A percentile compares a stretch with the other conserved stretches of the same genome.
phyloP scores from a whole-genome alignment of 2,797 vertebrate species.

The Centroberyx gerrardi region DNA sequence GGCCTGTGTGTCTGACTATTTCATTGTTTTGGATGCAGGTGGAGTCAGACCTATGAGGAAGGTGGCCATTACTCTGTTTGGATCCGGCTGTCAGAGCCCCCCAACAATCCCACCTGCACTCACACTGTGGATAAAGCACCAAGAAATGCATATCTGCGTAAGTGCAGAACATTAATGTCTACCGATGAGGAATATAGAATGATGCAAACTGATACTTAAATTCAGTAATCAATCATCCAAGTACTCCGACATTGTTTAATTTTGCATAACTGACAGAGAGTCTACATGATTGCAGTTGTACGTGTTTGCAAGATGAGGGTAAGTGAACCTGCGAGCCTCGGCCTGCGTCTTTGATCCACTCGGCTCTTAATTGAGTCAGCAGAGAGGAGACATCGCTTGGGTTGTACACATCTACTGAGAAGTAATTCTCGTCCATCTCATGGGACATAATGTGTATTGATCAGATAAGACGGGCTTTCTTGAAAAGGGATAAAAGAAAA shows the following conservation, averaged over 20 bases:
- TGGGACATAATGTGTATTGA: constrained; percentile 83
- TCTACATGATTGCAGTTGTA: neutral
- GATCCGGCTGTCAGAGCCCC: constrained; percentile 64
- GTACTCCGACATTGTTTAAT: neutral
- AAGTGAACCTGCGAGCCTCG: constrained; percentile 20
- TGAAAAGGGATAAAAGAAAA: constrained; percentile 87
- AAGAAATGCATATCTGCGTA: constrained; percentile 78
- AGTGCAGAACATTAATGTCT: constrained; percentile 55
- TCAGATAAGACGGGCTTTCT: constrained; percentile 79
- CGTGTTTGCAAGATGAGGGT: constrained; percentile 18
- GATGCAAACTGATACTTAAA: neutral
- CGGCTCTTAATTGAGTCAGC: constrained; percentile 74
- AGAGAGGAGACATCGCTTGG: constrained; percentile 65
- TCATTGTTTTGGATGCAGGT: constrained; percentile 75
- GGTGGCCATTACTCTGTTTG: constrained; percentile 84
- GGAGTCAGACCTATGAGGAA: constrained; percentile 82
- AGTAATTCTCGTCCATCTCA: constrained; percentile 74
- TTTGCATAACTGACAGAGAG: neutral
- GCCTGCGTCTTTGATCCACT: constrained; percentile 61
- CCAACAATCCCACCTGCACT: constrained; percentile 66
- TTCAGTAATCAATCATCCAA: neutral
- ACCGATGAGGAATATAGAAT: neutral
- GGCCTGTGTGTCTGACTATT: constrained; percentile 38
- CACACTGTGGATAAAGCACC: constrained; percentile 70
- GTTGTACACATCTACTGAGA: constrained; percentile 62